Base-by-base conservation (phyloP, 2,113 vertebrate genomes). In the Ia io region DNA sequence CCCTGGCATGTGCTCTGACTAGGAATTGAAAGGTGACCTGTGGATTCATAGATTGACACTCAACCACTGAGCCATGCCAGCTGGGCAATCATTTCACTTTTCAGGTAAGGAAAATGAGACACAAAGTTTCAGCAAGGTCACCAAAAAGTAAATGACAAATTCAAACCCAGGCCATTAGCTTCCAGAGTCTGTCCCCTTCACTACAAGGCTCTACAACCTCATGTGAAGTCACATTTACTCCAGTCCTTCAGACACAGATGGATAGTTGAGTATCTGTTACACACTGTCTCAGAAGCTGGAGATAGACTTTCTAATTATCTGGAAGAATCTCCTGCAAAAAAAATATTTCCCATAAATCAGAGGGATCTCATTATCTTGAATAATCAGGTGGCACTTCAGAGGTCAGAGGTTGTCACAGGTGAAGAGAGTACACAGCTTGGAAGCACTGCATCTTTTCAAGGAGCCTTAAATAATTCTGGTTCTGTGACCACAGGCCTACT, bases 381-480 rank as follows among this genome's bases (percentile, higher is more conserved):
- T 73, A 91, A 87, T 37, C 10, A 40, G 61, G 28, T 40, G 47
- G 25, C 18, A 63, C 70, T 82, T 90, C 28, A 79, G 40, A 92
- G 2, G 3, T 25, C 16, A 80, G 83, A 78, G 67, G 25, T 8
- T 76, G 67, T 84, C 56, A 56, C 84, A 76, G 28, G 49, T 84
- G 76, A 79, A 73, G 18, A 44, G 9, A 56, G 4, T 3, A 67
- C 23, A 79, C 9, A 84, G 11, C 18, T 83, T 40, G 23, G 18
- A 79, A 40, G 47, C 56, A 65, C 0, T 49, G 7, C 6, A 49
- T 78, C 32, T 85, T 89, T 63, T n/a, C 56, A 85, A 47, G 11
- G 4, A 82, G 20, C 0, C 47, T 83, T 85, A 87, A 94, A 93
- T 93, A 91, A 94, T 95, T 93, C 53, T 92, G 5, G 69, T 32